A percentile compares a stretch with the other conserved stretches of the same genome.
These are phyloP conservation scores for Dermochelys coriacea DNA, from an alignment of 2,797 vertebrate genomes.

Conservation along the genomic window DNA sequence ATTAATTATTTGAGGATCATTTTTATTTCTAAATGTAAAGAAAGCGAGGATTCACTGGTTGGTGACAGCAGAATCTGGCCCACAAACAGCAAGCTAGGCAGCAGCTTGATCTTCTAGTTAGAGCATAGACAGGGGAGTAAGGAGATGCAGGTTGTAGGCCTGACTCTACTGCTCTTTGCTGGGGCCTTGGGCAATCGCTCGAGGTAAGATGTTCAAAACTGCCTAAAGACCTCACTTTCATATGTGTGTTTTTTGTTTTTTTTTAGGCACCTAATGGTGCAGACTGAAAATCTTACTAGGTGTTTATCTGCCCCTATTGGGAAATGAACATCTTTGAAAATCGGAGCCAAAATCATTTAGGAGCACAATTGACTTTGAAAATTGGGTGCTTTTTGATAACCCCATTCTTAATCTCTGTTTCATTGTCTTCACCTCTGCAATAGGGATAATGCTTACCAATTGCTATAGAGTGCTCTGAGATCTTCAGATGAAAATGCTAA, in stretches of 20 bases:
- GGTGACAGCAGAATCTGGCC: neutral
- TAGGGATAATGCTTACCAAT: neutral
- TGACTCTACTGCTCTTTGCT: neutral
- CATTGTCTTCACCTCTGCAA: neutral
- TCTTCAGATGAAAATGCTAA: neutral
- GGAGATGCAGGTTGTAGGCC: neutral
- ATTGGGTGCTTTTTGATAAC: neutral
- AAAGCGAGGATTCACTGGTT: neutral
- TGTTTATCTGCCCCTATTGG: neutral
- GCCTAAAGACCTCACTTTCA: neutral
- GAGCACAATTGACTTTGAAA: neutral
- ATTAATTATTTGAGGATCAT: neutral
- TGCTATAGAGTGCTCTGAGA: neutral
- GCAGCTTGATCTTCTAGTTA: neutral
- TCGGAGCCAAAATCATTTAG: neutral
- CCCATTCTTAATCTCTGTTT: neutral
- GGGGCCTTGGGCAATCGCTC: neutral
- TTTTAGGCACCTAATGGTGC: neutral
- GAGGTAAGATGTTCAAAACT: neutral
- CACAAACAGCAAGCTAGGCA: fast-evolving
- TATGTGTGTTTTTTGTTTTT: no score
- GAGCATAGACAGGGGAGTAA: fast-evolving
- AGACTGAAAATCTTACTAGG: neutral
- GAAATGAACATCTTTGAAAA: neutral
- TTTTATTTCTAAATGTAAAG: neutral